Conservation (phyloP, 2,888 invertebrate genomes). For the Eledona agricola region DNA sequence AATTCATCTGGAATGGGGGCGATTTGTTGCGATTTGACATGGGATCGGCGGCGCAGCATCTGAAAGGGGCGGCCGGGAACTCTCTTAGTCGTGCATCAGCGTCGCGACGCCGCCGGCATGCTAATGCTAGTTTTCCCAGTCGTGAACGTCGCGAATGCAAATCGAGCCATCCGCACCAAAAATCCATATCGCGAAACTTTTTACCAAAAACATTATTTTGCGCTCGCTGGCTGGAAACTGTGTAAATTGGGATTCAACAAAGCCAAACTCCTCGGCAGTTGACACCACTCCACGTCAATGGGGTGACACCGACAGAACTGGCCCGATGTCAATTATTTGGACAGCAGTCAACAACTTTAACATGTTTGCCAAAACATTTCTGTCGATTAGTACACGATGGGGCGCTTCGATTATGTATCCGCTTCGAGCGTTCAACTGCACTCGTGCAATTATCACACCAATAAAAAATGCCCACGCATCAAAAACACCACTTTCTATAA, state of each 20-base stretch:
- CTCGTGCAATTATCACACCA: too few relatives aligned
- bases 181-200: slow-evolving; percentile 24
- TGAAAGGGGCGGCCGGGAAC: slow-evolving; percentile 38
- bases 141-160: slow-evolving; percentile 28
- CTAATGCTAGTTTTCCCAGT: slow-evolving; percentile 31
- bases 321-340: slow-evolving; percentile 46
- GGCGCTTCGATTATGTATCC: slow-evolving; percentile 24
- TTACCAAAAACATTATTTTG: too few relatives aligned
- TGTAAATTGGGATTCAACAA: slow-evolving; percentile 28
- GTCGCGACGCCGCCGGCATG: slow-evolving; percentile 33
- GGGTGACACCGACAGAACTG: slow-evolving; percentile 34
- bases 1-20: slow-evolving; percentile 48
- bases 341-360: slow-evolving; percentile 45
- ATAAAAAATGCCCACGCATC: too few relatives aligned
- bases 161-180: slow-evolving; percentile 25
- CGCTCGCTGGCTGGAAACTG: not conserved
- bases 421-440: slow-evolving; percentile 10
- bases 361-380: slow-evolving; percentile 45
- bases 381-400: slow-evolving; percentile 19
- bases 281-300: slow-evolving; percentile 37
- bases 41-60: slow-evolving; percentile 41
- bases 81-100: slow-evolving; percentile 39
- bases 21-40: slow-evolving; percentile 50
- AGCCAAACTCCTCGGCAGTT: slow-evolving; percentile 26
- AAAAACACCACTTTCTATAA: slow-evolving; percentile 14